These are phyloP conservation scores for Xestobium rufovillosum DNA, from an alignment of 2,888 invertebrate genomes.

Conservation along the genomic window DNA sequence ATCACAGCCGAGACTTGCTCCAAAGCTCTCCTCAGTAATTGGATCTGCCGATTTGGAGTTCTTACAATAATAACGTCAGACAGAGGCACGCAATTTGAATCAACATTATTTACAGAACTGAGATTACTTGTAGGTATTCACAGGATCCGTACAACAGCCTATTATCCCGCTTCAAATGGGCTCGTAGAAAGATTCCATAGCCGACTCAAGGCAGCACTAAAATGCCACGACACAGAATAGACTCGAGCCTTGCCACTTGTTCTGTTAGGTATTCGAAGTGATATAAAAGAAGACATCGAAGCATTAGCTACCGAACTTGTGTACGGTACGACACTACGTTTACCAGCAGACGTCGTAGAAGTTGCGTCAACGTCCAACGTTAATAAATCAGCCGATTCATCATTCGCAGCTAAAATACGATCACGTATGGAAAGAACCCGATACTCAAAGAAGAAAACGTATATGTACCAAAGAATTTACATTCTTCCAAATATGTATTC, in stretches of 20 bases:
- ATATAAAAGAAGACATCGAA: constrained; percentile 9
- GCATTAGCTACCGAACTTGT: not conserved
- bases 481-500: too few relatives aligned
- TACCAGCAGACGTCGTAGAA: constrained; percentile 7
- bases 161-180: constrained; percentile 36
- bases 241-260: not conserved
- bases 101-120: constrained; percentile 23
- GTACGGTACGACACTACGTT: constrained; percentile 5
- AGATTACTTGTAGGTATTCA: constrained; percentile 21
- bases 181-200: constrained; percentile 39
- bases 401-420: too few relatives aligned
- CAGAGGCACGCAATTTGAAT: constrained; percentile 30
- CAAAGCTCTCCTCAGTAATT: not conserved
- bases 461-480: too few relatives aligned
- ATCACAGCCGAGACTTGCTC: constrained; percentile 1
- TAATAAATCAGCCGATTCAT: too few relatives aligned
- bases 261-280: constrained; percentile 7
- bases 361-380: too few relatives aligned
- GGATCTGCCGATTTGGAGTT: not conserved
- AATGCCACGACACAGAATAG: constrained; percentile 1
- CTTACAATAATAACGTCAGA: not conserved
- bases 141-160: constrained; percentile 28
- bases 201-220: constrained; percentile 27
- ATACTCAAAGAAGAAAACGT: too few relatives aligned
- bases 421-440: too few relatives aligned